Evolutionary conservation across 2,113 vertebrate genomes (phyloP).

Genomic region (Thermophis baileyi): DNA sequence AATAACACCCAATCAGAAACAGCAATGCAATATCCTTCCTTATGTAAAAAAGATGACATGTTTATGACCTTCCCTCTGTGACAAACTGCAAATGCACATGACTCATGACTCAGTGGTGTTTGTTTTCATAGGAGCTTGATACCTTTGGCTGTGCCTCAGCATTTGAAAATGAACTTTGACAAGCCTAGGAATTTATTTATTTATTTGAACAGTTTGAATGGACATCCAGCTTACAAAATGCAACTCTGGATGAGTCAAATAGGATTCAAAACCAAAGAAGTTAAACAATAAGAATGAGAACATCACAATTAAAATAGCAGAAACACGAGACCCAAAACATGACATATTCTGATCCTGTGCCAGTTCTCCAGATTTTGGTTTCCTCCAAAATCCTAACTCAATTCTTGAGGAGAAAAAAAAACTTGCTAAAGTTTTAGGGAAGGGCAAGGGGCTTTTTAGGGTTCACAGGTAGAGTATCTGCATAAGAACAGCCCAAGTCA

Average conservation of each 20-base stretch:
- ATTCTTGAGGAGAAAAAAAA: neutral
- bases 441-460: neutral
- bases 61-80: neutral
- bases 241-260: neutral
- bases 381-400: neutral
- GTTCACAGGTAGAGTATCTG: neutral
- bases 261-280: neutral
- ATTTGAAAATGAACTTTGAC: neutral
- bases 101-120: neutral
- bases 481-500: neutral
- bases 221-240: neutral
- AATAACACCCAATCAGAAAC: neutral
- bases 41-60: neutral
- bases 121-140: neutral
- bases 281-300: neutral
- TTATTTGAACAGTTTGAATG: neutral
- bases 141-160: neutral
- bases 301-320: neutral
- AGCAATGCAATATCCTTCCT: neutral
- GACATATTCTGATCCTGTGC: neutral
- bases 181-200: neutral
- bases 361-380: neutral
- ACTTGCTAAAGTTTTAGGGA: neutral
- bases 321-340: neutral
- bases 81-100: neutral